A percentile compares a stretch with the other conserved stretches of the same genome.
Evolutionary conservation across 2,797 vertebrate species (phyloP).

Genomic region (Rhynchotus rufescens): DNA sequence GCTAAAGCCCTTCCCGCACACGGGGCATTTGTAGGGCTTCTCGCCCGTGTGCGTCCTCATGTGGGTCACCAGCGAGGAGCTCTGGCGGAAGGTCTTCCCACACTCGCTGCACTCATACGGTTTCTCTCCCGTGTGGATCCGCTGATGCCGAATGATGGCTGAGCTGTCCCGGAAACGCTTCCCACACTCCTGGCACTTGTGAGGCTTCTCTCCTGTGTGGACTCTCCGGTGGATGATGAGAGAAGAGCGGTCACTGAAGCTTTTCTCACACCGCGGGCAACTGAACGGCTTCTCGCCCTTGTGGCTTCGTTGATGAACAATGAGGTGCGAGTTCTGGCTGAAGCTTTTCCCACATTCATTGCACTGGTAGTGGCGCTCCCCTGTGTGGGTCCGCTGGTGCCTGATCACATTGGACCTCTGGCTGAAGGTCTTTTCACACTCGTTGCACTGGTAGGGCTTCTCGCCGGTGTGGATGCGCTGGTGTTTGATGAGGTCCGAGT

Average conservation of each 20-base stretch:
- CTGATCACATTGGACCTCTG: conserved; percentile 77
- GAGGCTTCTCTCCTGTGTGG: conserved; percentile 74
- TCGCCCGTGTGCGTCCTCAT: conserved; percentile 35
- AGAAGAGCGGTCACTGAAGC: conserved; percentile 53
- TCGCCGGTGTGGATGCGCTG: conserved; percentile 55
- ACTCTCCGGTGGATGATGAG: conserved; percentile 67
- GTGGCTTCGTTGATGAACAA: conserved; percentile 63
- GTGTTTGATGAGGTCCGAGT: conserved; percentile 69
- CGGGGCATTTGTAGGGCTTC: conserved; percentile 3
- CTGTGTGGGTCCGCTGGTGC: conserved; percentile 77
- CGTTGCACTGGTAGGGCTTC: conserved; percentile 46
- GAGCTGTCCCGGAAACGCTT: conserved; percentile 72
- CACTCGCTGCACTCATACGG: conserved; percentile 37
- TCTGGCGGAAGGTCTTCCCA: conserved; percentile 59
- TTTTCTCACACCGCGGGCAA: conserved; percentile 40
- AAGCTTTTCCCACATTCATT: conserved; percentile 68
- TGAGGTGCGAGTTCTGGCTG: conserved; percentile 70
- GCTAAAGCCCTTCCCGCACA: conserved; percentile 21
- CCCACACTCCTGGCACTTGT: conserved; percentile 65
- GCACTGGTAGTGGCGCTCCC: conserved; percentile 76
- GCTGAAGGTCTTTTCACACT: conserved; percentile 73
- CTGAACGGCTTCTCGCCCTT: conserved; percentile 67
- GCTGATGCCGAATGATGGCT: conserved; percentile 60
- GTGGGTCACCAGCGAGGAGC: conserved; percentile 55
- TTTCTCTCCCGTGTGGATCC: conserved; percentile 58